These are phyloP conservation scores for Drosophila anomelani DNA, from an alignment of 2,888 invertebrate genomes.

Conservation along the genomic window DNA sequence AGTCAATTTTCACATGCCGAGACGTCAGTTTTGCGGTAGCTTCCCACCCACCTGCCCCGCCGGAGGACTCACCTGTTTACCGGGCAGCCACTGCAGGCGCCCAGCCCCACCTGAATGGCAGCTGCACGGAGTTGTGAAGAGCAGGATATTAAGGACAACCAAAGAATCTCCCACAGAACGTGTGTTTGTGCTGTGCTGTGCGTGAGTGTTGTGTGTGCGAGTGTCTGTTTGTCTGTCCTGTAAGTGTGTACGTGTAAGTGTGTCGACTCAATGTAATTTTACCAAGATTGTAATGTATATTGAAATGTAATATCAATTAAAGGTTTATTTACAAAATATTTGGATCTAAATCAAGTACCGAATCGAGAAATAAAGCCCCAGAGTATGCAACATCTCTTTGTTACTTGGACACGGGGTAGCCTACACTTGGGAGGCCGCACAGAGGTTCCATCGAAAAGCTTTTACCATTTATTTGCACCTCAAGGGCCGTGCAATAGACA, in stretches of 20 bases:
- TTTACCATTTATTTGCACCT: conserved; percentile 49
- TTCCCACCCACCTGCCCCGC: conserved; percentile 43
- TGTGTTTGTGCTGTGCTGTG: conserved; percentile 9
- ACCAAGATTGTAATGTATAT: conserved; percentile 47
- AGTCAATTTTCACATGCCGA: conserved; percentile 84
- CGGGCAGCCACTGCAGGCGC: conserved; percentile 32
- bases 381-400: conserved; percentile 38
- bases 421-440: conserved; percentile 33
- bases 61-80: conserved; percentile 29
- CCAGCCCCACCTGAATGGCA: conserved; percentile 45
- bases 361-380: conserved; percentile 13
- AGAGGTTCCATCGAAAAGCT: conserved; percentile 11
- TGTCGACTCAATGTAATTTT: conserved; percentile 59
- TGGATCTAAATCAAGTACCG: conserved; percentile 7
- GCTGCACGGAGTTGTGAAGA: conserved; percentile 60
- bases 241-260: conserved; percentile 54
- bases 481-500: conserved; percentile 45
- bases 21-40: conserved; percentile 84
- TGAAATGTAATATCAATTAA: conserved; percentile 32
- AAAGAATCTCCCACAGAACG: conserved; percentile 55
- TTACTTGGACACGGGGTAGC: conserved; percentile 10
- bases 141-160: conserved; percentile 37
- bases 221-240: conserved; percentile 5
- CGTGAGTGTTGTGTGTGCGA: conserved; percentile 26
- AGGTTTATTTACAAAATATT: conserved; percentile 34